These are phyloP conservation scores for Ormia ochracea DNA, from an alignment of 2,888 invertebrate species.

Conservation along the genomic window DNA sequence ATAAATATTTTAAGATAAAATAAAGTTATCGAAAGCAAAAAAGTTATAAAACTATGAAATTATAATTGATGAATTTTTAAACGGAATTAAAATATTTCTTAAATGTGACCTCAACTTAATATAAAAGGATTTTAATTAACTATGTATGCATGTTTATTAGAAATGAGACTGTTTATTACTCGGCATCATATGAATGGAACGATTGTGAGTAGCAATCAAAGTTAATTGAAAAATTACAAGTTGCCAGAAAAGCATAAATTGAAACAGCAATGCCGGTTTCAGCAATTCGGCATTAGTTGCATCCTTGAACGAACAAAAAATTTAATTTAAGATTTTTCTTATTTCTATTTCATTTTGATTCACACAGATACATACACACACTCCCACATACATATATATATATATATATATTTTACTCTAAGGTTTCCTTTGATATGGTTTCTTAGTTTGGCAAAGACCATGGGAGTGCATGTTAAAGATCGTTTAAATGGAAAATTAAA, in stretches of 20 bases:
- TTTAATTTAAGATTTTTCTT: no score
- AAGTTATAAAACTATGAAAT: no score
- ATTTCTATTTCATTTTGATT: not conserved
- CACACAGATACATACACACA: no score
- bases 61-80: no score
- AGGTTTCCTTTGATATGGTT: conserved; percentile 57
- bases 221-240: no score
- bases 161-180: conserved; percentile 45
- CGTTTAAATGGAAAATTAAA: not conserved
- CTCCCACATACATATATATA: conserved; percentile 1
- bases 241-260: no score
- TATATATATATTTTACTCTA: conserved; percentile 32
- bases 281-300: no score
- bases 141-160: conserved; percentile 7
- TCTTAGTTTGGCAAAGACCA: conserved; percentile 43
- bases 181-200: conserved; percentile 19
- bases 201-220: no score
- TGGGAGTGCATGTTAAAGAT: conserved; percentile 13
- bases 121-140: no score
- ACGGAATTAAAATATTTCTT: not conserved
- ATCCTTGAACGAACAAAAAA: no score
- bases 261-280: no score
- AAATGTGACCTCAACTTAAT: not conserved
- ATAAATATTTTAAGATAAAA: not conserved
- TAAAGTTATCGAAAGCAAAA: not conserved